A percentile compares a stretch with the other conserved stretches of the same genome.
These are phyloP conservation scores for Pterobdella sp. DNA, from an alignment of 2,888 invertebrate genomes.

Conservation along the genomic window DNA sequence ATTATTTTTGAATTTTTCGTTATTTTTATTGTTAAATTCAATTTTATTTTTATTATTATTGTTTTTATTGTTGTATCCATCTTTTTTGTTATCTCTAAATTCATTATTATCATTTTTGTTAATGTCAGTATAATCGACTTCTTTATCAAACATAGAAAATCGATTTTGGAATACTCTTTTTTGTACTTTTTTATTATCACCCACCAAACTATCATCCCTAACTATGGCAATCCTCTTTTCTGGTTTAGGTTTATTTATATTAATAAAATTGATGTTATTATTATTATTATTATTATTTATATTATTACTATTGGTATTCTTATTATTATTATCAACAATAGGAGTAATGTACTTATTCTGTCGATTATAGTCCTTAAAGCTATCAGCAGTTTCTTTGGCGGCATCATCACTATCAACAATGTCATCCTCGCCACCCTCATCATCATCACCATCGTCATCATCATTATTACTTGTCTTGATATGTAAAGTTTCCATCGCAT, in stretches of 20 bases:
- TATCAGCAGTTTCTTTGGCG: no score
- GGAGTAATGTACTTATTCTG: background rate
- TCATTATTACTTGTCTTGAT: no score
- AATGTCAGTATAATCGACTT: background rate
- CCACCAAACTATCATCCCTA: background rate
- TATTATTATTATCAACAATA: slow-evolving; percentile 9
- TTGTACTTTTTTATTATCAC: no score
- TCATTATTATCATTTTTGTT: background rate
- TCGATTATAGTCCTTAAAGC: no score
- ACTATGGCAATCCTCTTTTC: background rate
- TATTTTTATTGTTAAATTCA: background rate
- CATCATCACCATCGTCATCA: no score
- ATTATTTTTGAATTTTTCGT: background rate
- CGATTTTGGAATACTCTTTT: no score
- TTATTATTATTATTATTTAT: background rate
- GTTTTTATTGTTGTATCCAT: background rate
- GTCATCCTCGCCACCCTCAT: no score
- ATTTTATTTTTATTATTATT: background rate
- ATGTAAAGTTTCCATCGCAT: no score
- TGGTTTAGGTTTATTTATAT: background rate
- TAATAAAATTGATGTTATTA: slow-evolving; percentile 11
- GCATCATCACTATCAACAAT: no score
- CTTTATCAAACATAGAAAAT: no score
- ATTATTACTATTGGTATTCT: slow-evolving; percentile 5
- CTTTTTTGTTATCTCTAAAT: background rate